Percentiles rank a stretch among this genome's conserved stretches.
phyloP scores from a whole-genome alignment of 2,113 vertebrate genomes.

The Heteronetta atricapilla region DNA sequence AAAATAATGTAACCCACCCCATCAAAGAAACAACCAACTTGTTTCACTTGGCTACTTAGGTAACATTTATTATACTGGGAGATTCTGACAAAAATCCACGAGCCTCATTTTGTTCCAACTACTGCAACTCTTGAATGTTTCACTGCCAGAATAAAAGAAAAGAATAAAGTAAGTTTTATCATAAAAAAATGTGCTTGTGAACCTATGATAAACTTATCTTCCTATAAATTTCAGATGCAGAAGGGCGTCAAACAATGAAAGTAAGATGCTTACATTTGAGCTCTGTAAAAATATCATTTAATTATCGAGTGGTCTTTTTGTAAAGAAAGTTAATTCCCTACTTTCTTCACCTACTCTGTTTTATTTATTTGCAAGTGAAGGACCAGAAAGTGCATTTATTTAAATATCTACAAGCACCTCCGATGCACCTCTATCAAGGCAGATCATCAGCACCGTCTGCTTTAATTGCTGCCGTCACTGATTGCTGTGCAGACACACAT shows the following conservation, averaged over 20 bases:
- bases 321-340: neutral
- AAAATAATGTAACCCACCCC: neutral
- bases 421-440: neutral
- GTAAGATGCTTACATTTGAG: neutral
- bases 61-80: neutral
- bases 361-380: constrained; percentile 58
- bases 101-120: neutral
- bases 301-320: neutral
- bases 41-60: neutral
- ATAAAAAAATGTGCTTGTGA: neutral
- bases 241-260: neutral
- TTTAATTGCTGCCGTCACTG: constrained; percentile 44
- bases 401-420: constrained; percentile 36
- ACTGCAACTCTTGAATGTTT: neutral
- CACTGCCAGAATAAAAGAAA: constrained; percentile 6
- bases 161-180: neutral
- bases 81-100: neutral
- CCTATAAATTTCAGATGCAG: neutral
- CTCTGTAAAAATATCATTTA: neutral
- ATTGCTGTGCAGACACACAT: constrained; percentile 29
- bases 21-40: neutral
- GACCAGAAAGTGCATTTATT: constrained; percentile 20
- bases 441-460: constrained; percentile 4
- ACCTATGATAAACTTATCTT: neutral
- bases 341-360: neutral